Evolutionary conservation across 2,113 vertebrate genomes (phyloP).

Genomic region (Gadus chalcogrammus): DNA sequence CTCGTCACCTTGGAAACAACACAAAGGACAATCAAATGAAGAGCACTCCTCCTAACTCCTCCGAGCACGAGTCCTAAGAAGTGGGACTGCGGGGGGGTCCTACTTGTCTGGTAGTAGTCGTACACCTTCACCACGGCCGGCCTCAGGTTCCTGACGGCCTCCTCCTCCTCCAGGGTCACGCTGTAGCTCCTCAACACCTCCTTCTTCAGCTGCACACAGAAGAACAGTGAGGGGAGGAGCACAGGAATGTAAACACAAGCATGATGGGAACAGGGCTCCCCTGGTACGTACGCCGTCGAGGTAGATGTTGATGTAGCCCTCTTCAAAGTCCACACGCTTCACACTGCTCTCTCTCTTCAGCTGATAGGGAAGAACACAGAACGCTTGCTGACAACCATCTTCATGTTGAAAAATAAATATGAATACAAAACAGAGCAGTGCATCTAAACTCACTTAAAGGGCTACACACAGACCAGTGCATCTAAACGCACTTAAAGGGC

Average conservation of each 20-base stretch:
- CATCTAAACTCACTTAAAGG: too few relatives aligned
- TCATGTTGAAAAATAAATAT: too few relatives aligned
- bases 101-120: constrained; percentile 85
- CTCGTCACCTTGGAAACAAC: constrained; percentile 54
- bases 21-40: too few relatives aligned
- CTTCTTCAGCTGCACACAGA: constrained; percentile 53
- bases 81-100: constrained; percentile 13
- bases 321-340: constrained; percentile 66
- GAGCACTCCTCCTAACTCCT: too few relatives aligned
- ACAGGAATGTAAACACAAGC: background rate
- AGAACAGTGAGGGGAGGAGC: background rate
- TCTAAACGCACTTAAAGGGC: too few relatives aligned
- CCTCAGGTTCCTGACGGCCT: constrained; percentile 75
- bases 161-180: constrained; percentile 67
- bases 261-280: too few relatives aligned
- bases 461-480: too few relatives aligned
- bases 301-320: constrained; percentile 69
- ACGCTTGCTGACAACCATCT: background rate
- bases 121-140: constrained; percentile 79
- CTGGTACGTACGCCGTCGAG: constrained; percentile 61
- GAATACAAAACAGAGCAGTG: too few relatives aligned
- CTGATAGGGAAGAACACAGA: constrained; percentile 36
- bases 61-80: background rate
- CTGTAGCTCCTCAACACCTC: constrained; percentile 19
- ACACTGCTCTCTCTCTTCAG: constrained; percentile 43